These are phyloP conservation scores for Sphaeridia pumilis DNA, from an alignment of 2,888 invertebrate genomes.

Conservation along the genomic window DNA sequence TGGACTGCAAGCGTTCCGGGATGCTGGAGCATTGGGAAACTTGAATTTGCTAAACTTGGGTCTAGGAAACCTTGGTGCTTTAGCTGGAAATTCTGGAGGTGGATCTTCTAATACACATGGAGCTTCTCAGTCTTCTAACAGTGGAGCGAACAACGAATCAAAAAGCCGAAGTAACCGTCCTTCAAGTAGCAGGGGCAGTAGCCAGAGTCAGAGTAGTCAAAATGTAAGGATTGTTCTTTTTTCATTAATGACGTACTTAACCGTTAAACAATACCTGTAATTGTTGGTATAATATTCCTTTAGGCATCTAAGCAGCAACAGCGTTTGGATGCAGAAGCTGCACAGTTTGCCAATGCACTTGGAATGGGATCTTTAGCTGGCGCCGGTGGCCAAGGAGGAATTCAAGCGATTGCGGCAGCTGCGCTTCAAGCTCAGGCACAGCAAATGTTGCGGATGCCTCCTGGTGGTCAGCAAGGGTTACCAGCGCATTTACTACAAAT, in stretches of 20 bases:
- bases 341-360: conserved; percentile 35
- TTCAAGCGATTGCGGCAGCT: conserved; percentile 41
- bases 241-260: not conserved
- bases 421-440: conserved; percentile 52
- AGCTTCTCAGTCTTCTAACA: conserved; percentile 8
- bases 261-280: not conserved
- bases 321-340: conserved; percentile 34
- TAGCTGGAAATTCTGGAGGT: conserved; percentile 10
- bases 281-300: too few species aligned
- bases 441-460: conserved; percentile 61
- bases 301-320: conserved; percentile 31
- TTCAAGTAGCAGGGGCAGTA: conserved; percentile 10
- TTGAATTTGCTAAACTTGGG: conserved; percentile 13
- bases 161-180: conserved; percentile 18
- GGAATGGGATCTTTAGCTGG: conserved; percentile 34
- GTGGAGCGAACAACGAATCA: conserved; percentile 10
- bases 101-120: conserved; percentile 5
- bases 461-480: conserved; percentile 47
- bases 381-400: conserved; percentile 21
- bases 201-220: conserved; percentile 10
- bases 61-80: conserved; percentile 11
- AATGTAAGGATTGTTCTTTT: conserved; percentile 1
- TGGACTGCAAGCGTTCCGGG: conserved; percentile 29
- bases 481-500: conserved; percentile 84
- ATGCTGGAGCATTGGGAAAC: conserved; percentile 23